Conservation (phyloP, 2,797 vertebrate species). For the Sebastes itinus region DNA sequence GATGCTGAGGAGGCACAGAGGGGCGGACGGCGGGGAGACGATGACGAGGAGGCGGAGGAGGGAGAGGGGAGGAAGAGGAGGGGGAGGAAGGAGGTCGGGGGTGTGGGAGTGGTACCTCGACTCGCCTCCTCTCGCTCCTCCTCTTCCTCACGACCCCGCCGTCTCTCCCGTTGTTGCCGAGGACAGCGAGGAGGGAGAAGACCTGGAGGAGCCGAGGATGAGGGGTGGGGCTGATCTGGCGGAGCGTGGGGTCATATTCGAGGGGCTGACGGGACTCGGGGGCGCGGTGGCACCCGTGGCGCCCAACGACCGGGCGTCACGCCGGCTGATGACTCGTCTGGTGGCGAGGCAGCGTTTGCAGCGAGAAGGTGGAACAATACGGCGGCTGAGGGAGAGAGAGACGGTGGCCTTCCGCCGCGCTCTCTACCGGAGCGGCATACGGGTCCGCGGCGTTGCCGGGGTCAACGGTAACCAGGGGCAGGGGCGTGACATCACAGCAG, state of each 20-base stretch:
- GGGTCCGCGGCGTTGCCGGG: constrained; percentile 80
- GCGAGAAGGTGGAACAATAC: constrained; percentile 80
- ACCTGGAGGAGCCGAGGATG: neutral
- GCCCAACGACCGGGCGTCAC: constrained; percentile 73
- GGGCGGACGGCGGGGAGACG: neutral
- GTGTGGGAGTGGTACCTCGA: constrained; percentile 64
- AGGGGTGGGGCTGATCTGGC: neutral
- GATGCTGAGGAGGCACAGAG: constrained; percentile 59
- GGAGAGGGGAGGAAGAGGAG: neutral
- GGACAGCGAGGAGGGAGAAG: constrained; percentile 35
- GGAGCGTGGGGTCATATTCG: constrained; percentile 80
- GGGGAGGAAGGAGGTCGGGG: neutral
- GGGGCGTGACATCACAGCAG: constrained; percentile 85
- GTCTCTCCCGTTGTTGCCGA: neutral
- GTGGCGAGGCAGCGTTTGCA: constrained; percentile 78
- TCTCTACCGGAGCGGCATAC: constrained; percentile 86
- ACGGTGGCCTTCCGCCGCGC: constrained; percentile 87
- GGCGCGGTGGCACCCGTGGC: neutral
- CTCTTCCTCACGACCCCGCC: constrained; percentile 3
- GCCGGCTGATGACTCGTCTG: constrained; percentile 82
- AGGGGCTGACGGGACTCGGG: constrained; percentile 70
- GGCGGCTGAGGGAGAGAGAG: constrained; percentile 86
- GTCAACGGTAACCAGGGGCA: constrained; percentile 62
- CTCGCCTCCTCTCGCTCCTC: constrained; percentile 24
- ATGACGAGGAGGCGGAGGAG: constrained; percentile 21